A percentile compares a stretch with the other conserved stretches of the same genome.
These are phyloP conservation scores for Antrozous pallidus DNA, from an alignment of 2,797 vertebrate species.

Conservation along the genomic window DNA sequence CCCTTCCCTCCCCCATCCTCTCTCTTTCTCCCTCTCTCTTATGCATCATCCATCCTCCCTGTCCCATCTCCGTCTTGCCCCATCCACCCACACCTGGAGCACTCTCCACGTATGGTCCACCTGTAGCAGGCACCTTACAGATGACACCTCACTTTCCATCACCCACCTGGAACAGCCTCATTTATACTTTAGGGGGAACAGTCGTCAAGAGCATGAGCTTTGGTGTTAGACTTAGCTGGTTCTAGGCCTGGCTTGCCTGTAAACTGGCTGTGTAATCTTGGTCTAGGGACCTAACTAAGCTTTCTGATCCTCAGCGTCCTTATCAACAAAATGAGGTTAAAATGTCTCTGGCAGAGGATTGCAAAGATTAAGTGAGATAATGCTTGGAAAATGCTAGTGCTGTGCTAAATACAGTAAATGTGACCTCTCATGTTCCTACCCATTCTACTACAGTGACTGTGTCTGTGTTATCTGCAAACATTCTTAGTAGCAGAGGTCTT, in stretches of 20 bases:
- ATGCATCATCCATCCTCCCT: background rate
- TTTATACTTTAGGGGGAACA: background rate
- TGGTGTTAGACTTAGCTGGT: background rate
- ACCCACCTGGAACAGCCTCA: background rate
- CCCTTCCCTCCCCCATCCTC: background rate
- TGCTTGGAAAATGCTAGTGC: background rate
- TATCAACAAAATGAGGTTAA: background rate
- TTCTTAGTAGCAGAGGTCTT: background rate
- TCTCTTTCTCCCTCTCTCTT: background rate
- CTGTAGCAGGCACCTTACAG: background rate
- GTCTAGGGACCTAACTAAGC: background rate
- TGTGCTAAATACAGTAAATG: rapidly evolving
- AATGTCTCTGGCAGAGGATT: background rate
- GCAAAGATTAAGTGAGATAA: background rate
- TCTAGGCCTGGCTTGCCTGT: background rate
- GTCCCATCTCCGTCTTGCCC: background rate
- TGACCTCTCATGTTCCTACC: background rate
- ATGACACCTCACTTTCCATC: background rate
- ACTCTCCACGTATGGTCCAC: background rate
- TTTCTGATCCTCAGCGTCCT: background rate
- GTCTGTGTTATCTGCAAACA: background rate
- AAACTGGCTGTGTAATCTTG: background rate
- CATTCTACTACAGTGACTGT: rapidly evolving
- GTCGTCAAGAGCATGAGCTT: background rate
- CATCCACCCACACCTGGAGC: rapidly evolving